Evolutionary conservation across 2,113 vertebrate genomes (phyloP).

Genomic region (Pachycephala philippinensis): DNA sequence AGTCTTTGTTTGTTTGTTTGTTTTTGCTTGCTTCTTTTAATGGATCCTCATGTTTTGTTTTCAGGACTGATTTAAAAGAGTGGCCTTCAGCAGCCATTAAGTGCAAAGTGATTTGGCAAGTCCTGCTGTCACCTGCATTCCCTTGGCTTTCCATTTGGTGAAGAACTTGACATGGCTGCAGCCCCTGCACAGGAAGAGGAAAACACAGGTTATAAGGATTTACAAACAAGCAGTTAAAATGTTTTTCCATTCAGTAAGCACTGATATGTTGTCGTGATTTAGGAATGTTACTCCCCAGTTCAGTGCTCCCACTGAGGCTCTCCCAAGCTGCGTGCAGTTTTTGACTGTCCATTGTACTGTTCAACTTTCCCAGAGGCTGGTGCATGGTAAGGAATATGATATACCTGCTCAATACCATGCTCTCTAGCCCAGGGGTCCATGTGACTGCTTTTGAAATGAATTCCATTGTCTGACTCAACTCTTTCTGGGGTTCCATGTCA

Average conservation of each 20-base stretch:
- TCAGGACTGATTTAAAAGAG: constrained; percentile 61
- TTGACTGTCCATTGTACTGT: background rate
- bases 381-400: background rate
- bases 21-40: background rate
- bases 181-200: constrained; percentile 70
- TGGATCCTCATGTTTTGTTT: constrained; percentile 71
- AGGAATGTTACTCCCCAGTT: background rate
- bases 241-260: background rate
- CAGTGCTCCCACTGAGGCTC: fast-evolving
- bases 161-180: constrained; percentile 83
- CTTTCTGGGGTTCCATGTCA: background rate
- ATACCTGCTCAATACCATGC: background rate
- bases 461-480: background rate
- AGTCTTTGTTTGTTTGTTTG: constrained; percentile 48
- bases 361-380: background rate
- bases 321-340: fast-evolving
- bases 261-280: fast-evolving
- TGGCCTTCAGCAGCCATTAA: constrained; percentile 83
- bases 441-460: background rate
- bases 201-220: background rate
- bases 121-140: constrained; percentile 95
- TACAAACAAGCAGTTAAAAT: background rate
- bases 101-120: constrained; percentile 84
- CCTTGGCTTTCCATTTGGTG: constrained; percentile 88
- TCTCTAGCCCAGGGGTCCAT: background rate